A percentile compares a stretch with the other conserved stretches of the same genome.
Conservation (phyloP, 2,888 invertebrate species). For the Lasiommata megera region DNA sequence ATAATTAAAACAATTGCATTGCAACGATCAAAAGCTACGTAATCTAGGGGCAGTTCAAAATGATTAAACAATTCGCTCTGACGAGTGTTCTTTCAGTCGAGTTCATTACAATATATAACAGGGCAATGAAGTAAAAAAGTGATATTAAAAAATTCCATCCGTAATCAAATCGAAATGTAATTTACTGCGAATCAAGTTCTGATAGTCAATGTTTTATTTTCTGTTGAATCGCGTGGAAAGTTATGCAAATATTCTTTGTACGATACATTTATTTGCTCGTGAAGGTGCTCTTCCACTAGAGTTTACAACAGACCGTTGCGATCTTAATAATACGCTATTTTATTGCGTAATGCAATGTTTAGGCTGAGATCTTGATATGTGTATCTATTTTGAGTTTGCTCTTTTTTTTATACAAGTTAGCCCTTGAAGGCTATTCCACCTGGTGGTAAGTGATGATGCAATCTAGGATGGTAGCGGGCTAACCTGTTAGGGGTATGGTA, state of each 20-base stretch:
- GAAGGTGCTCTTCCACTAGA: neutral
- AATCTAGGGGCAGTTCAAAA: neutral
- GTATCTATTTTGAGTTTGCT: too few species aligned
- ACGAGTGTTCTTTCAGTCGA: slow-evolving; percentile 5
- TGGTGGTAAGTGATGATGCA: too few species aligned
- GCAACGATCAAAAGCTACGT: slow-evolving; percentile 4
- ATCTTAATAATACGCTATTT: too few species aligned
- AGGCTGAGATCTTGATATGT: too few species aligned
- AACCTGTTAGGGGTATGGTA: too few species aligned
- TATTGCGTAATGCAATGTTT: too few species aligned
- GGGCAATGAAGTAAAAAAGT: neutral
- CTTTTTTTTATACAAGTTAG: too few species aligned
- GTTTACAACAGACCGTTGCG: neutral
- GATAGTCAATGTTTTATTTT: neutral
- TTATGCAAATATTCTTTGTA: neutral
- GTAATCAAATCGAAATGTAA: slow-evolving; percentile 7
- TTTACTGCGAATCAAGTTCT: slow-evolving; percentile 3
- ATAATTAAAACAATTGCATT: neutral
- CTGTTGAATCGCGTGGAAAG: neutral
- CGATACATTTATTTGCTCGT: neutral
- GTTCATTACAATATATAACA: slow-evolving; percentile 2
- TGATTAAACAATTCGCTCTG: slow-evolving; percentile 6
- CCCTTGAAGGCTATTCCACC: too few species aligned
- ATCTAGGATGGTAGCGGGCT: too few species aligned
- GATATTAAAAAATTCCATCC: slow-evolving; percentile 7